Evolutionary conservation across 2,888 invertebrate species (phyloP), one percentile per base, ranked within the genome.

Genomic region (Noctua janthina): DNA sequence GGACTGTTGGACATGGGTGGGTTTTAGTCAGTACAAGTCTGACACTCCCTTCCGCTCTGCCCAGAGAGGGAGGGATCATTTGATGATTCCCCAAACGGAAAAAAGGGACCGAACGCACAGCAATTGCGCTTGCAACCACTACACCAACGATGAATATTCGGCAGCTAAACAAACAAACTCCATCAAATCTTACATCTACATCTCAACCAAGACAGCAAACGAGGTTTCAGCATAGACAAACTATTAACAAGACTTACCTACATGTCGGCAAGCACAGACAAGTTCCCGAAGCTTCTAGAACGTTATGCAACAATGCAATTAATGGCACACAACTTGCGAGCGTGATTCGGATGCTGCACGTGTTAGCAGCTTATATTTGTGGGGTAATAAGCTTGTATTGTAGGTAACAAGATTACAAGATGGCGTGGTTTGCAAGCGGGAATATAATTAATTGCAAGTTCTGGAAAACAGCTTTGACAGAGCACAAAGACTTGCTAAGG

Each of bases 251-350:
- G 67, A 51, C 74, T 71, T 67, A 84, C 8, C 49, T n/a, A 43
- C 66, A 68, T 66, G 29, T 68, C 10, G 59, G 56, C 29, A 51
- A 54, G 43, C 49, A 46, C 13, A 15, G 15, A 71, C 49, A 62
- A 78, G 64, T 67, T 82, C 54, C 49, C 49, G 73, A 6, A 20
- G 17, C 29, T 73, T n/a, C 66, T 67, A 20, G 43, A 29, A 69
- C 56, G 75, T 80, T 69, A 74, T 73, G 68, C 72, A 80, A 85
- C 64, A 83, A 75, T 85, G 85, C 62, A 80, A 75, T 72, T 80
- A 75, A 69, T 75, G 51, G 49, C 23, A 46, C 15, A 73, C 59
- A 72, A 80, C 29, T 69, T 49, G 1, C 13, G 46, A 67, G 49
- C 51, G 43, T 54, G 56, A 67, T 64, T 76, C 43, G 51, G 56